phyloP scores from a whole-genome alignment of 2,113 vertebrate genomes.

The Pseudonaja textilis region DNA sequence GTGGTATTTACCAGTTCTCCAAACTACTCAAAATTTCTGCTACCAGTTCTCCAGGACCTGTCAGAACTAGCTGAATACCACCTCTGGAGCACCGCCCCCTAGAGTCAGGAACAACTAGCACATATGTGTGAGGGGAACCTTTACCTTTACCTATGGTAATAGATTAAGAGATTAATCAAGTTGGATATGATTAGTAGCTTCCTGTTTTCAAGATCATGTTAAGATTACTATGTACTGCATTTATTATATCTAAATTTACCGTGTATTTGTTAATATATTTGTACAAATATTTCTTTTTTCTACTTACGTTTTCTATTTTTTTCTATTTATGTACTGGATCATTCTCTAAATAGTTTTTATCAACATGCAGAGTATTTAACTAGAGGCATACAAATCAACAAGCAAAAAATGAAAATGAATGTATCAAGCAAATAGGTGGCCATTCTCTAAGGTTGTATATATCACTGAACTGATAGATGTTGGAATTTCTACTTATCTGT shows the following conservation, averaged over 20 bases:
- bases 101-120: too few species aligned
- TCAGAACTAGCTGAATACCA: too few species aligned
- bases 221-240: neutral
- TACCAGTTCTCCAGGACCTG: too few species aligned
- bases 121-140: too few species aligned
- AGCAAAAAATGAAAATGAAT: neutral
- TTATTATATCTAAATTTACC: neutral
- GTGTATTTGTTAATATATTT: neutral
- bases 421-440: constrained; percentile 22
- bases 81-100: too few species aligned
- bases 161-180: neutral
- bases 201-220: neutral
- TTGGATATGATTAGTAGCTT: neutral
- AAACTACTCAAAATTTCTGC: too few species aligned
- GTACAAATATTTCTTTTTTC: neutral
- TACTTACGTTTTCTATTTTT: neutral
- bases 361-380: neutral
- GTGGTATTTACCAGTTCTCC: too few species aligned
- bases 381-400: neutral
- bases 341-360: accelerated
- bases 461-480: constrained; percentile 10
- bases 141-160: neutral
- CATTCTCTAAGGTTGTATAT: constrained; percentile 14
- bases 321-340: neutral
- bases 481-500: constrained; percentile 44